These are phyloP conservation scores for Apotomis betuletana DNA, from an alignment of 2,888 invertebrate species.

Conservation along the genomic window DNA sequence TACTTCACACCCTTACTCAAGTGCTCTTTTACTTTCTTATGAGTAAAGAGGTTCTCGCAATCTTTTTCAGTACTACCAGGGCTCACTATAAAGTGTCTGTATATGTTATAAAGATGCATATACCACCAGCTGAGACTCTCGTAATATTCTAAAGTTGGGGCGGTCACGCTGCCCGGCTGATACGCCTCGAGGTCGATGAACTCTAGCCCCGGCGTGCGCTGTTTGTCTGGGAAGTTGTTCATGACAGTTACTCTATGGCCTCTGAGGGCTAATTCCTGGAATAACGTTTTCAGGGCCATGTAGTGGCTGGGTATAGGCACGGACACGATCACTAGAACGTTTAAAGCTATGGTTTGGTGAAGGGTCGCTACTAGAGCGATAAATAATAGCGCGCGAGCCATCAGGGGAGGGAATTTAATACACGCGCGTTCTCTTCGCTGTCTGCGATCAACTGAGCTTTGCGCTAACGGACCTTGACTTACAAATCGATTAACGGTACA, in stretches of 20 bases:
- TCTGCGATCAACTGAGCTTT: not conserved
- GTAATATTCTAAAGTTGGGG: conserved; percentile 36
- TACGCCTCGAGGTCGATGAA: conserved; percentile 68
- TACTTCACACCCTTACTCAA: conserved; percentile 56
- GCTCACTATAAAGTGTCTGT: conserved; percentile 32
- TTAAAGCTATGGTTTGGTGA: conserved; percentile 60
- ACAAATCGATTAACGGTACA: not conserved
- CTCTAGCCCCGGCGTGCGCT: conserved; percentile 69
- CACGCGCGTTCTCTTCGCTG: conserved; percentile 13
- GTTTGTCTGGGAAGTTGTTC: conserved; percentile 74
- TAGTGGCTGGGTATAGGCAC: conserved; percentile 84
- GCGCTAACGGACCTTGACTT: conserved; percentile 3
- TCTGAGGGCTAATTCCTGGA: conserved; percentile 75
- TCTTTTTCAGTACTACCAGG: conserved; percentile 43
- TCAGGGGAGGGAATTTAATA: not conserved
- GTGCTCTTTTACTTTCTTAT: conserved; percentile 56
- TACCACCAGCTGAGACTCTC: conserved; percentile 30
- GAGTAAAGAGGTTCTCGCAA: conserved; percentile 63
- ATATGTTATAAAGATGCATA: conserved; percentile 40
- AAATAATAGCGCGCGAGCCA: conserved; percentile 1
- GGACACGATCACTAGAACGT: conserved; percentile 72
- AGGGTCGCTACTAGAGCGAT: not conserved
- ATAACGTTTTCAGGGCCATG: conserved; percentile 78
- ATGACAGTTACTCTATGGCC: conserved; percentile 84
- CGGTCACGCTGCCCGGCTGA: conserved; percentile 2